phyloP scores from a whole-genome alignment of 2,113 vertebrate species.

The Solea solea region DNA sequence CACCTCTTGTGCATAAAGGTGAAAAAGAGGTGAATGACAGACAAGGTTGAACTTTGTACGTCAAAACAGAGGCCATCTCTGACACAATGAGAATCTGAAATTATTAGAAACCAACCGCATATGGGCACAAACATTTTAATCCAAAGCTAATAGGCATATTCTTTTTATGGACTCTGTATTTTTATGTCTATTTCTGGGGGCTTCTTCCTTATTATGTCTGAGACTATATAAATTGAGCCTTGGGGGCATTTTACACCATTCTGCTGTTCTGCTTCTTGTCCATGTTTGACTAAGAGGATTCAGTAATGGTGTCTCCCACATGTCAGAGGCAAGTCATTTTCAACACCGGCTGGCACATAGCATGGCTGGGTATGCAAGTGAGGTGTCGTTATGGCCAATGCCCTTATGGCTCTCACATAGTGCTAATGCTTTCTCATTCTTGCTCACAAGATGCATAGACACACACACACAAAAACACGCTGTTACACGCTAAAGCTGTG shows the following conservation, averaged over 20 bases:
- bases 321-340: conserved; percentile 62
- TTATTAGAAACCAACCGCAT: conserved; percentile 9
- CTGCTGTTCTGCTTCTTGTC: conserved; percentile 47
- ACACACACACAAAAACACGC: conserved; percentile 19
- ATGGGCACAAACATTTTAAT: conserved; percentile 31
- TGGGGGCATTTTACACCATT: conserved; percentile 44
- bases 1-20: background rate
- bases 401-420: conserved; percentile 65
- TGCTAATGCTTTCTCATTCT: conserved; percentile 58
- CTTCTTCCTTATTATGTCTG: conserved; percentile 37
- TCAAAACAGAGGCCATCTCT: background rate
- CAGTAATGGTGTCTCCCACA: conserved; percentile 56
- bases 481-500: conserved; percentile 37
- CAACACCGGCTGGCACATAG: conserved; percentile 53
- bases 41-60: background rate
- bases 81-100: background rate
- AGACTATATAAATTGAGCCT: conserved; percentile 53
- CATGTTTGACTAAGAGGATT: conserved; percentile 64
- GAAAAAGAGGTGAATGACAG: conserved; percentile 9
- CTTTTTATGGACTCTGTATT: conserved; percentile 8
- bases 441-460: conserved; percentile 20
- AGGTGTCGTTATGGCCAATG: conserved; percentile 61
- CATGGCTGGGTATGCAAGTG: conserved; percentile 59
- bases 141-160: conserved; percentile 26
- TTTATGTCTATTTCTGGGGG: conserved; percentile 11